These are phyloP conservation scores for Microtus oregoni DNA, from an alignment of 2,113 vertebrate genomes.

Conservation along the genomic window DNA sequence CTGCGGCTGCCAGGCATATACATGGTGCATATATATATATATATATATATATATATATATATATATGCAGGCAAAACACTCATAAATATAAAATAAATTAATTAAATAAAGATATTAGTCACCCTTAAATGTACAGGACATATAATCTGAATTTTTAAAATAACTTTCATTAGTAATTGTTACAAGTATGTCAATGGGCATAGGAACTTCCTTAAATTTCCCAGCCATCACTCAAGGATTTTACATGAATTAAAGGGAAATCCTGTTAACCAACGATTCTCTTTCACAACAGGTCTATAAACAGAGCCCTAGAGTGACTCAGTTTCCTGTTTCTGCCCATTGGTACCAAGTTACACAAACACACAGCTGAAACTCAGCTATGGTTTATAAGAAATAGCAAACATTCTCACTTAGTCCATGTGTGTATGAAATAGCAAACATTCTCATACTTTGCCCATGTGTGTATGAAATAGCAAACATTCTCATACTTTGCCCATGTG, in stretches of 20 bases:
- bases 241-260: slow-evolving; percentile 45
- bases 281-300: slow-evolving; percentile 58
- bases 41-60: no score
- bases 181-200: slow-evolving; percentile 6
- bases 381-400: not conserved
- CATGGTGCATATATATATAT: no score
- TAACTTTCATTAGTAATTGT: slow-evolving; percentile 14
- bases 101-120: not conserved
- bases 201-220: not conserved
- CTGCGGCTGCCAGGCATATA: not conserved
- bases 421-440: not conserved
- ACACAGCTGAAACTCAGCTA: not conserved
- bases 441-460: no score
- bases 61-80: not conserved
- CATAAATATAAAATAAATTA: not conserved
- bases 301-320: not conserved
- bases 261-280: slow-evolving; percentile 25
- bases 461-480: no score
- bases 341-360: slow-evolving; percentile 44
- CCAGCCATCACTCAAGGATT: not conserved
- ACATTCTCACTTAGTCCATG: not conserved
- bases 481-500: no score
- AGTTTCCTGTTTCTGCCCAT: slow-evolving; percentile 64
- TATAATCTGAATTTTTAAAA: slow-evolving; percentile 25
- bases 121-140: slow-evolving; percentile 6